phyloP scores from a whole-genome alignment of 2,797 vertebrate species.

The Heliangelus exortis region DNA sequence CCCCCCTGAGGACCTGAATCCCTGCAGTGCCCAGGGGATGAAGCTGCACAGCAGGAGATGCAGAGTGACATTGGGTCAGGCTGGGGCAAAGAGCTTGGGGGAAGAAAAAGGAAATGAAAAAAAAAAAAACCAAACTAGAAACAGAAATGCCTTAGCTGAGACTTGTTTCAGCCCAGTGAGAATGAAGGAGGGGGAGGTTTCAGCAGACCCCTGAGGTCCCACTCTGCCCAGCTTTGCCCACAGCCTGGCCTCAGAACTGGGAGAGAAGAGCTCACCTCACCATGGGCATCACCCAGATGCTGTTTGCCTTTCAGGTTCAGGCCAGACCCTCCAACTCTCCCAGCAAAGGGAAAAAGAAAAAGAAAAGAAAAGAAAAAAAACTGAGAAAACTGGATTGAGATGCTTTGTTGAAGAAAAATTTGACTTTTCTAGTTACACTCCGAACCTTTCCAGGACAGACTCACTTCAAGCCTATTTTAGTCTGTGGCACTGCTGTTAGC shows the following conservation, averaged over 20 bases:
- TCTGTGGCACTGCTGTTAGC: background rate
- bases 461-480: background rate
- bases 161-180: background rate
- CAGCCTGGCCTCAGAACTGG: background rate
- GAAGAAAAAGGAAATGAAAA: background rate
- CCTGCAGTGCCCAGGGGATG: background rate
- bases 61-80: background rate
- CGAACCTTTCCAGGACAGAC: background rate
- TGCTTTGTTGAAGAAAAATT: background rate
- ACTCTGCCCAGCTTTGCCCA: background rate
- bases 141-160: background rate
- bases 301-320: background rate
- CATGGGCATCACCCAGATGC: background rate
- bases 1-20: background rate
- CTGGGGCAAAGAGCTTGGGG: background rate
- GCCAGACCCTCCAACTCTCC: fast-evolving
- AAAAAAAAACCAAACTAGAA: background rate
- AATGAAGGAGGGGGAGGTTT: background rate
- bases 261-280: background rate
- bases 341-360: background rate
- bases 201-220: background rate
- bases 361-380: fast-evolving
- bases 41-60: background rate
- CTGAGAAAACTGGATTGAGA: background rate
- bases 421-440: background rate